These are phyloP conservation scores for Calliopum simillimum DNA, from an alignment of 2,888 invertebrate species.

Conservation along the genomic window DNA sequence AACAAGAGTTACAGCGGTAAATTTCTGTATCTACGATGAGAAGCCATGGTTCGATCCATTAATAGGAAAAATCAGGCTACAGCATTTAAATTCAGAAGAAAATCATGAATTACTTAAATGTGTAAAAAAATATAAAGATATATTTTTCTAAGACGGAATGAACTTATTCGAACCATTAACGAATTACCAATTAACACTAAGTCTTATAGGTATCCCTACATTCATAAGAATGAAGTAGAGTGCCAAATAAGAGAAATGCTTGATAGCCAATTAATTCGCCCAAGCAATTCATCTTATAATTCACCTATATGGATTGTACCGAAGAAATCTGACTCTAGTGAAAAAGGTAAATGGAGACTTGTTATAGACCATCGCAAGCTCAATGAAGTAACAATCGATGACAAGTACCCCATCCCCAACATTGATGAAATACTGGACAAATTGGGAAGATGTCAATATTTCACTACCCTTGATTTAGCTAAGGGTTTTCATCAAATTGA, in stretches of 20 bases:
- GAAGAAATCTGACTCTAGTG: conserved; percentile 21
- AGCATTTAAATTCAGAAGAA: too few species aligned
- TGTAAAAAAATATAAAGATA: too few species aligned
- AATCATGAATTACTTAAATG: too few species aligned
- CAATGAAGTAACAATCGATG: conserved; percentile 19
- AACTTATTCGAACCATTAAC: neutral
- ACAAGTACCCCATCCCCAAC: conserved; percentile 24
- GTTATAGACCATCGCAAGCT: conserved; percentile 20
- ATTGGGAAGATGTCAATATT: conserved; percentile 18
- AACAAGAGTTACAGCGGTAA: too few species aligned
- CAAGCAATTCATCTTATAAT: conserved; percentile 28
- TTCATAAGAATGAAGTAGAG: conserved; percentile 7
- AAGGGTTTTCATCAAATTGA: conserved; percentile 31
- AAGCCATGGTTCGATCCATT: too few species aligned
- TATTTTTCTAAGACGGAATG: too few species aligned
- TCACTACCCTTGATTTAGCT: conserved; percentile 23
- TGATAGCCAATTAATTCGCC: neutral
- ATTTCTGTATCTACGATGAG: too few species aligned
- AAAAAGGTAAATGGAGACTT: conserved; percentile 22
- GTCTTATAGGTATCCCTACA: conserved; percentile 11
- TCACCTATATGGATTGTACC: conserved; percentile 28
- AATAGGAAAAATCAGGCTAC: too few species aligned
- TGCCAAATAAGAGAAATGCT: conserved; percentile 9
- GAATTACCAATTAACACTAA: conserved; percentile 14
- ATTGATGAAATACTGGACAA: conserved; percentile 22